Evolutionary conservation across 2,888 invertebrate species (phyloP), one percentile per base, ranked within the genome.

Genomic region (Drosophila monieri): DNA sequence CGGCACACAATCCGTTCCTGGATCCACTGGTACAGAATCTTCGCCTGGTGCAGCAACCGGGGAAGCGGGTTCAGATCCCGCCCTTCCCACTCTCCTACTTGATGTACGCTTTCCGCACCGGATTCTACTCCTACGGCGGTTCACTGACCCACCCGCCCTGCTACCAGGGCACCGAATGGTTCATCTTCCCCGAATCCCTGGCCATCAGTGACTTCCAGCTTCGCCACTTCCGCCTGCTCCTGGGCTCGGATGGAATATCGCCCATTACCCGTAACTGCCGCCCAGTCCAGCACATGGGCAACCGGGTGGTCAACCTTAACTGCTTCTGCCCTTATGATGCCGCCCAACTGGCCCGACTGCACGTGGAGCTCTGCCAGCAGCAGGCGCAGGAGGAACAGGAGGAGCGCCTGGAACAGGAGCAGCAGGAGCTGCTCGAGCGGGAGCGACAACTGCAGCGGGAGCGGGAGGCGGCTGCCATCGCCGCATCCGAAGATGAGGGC

Each of bases 101-200:
- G 12, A 92, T 93, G 51, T 92, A 93, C 15, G 89, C 91, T 0
- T 94, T 94, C 61, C 91, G 91, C 30, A 92, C 91, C 10, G 92
- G 93, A 51, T 94, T 93, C 76, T 94, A 93, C 74, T 92, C 92
- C 18, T 94, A 94, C 79, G 90, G 89, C 2, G 94, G 94, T 1
- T 94, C 94, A 0, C 78, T 94, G 12, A 93, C 93, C 0, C 92
- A 92, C 62, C 94, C 94, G 4, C 94, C 94, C 0, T 94, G 93
- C 77, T 93, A 92, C n/a, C 93, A 94, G 86, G 92, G 93, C 8
- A 93, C 93, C 4, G 92, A 92, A 48, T 94, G 94, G 94, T 93
- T 94, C 69, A 85, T 94, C n/a, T 93, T 93, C 58, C 92, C 93
- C 0, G 93, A 94, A 78, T 92, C 93, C 0, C 84, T 94, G 66